These are phyloP conservation scores for Exaiptasia diaphana DNA, from an alignment of 64 coral and sea anemone species.

Conservation along the genomic window DNA sequence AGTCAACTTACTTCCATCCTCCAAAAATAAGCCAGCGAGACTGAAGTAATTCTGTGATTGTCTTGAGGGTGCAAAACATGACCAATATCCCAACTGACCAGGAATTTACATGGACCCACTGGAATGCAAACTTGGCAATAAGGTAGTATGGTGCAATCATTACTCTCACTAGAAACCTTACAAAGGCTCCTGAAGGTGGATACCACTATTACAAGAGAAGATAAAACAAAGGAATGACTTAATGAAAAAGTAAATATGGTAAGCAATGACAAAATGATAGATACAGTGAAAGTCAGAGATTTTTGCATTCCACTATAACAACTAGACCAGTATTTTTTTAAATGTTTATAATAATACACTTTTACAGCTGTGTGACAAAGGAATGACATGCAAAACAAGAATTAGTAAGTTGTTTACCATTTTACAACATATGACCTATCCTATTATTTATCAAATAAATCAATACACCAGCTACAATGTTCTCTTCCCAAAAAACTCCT, in stretches of 20 bases:
- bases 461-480: too few species aligned
- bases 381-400: too few species aligned
- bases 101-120: conserved; percentile 51
- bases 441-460: too few species aligned
- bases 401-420: too few species aligned
- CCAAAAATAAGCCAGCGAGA: conserved; percentile 67
- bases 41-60: conserved; percentile 23
- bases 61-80: conserved; percentile 61
- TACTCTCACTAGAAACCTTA: conserved; percentile 49
- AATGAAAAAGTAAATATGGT: neutral
- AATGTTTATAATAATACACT: too few species aligned
- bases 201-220: conserved; percentile 1
- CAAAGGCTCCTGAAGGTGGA: conserved; percentile 54
- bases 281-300: too few species aligned
- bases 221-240: neutral
- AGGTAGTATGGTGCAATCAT: conserved; percentile 74
- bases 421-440: too few species aligned
- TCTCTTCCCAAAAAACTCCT: too few species aligned
- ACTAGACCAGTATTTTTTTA: too few species aligned
- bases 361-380: too few species aligned
- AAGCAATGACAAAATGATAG: neutral
- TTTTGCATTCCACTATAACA: too few species aligned
- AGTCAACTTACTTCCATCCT: conserved; percentile 74
- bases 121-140: conserved; percentile 66
- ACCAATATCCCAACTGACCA: conserved; percentile 50